Evolutionary conservation across 2,888 invertebrate species (phyloP).

Genomic region (Cephus sareptanus): DNA sequence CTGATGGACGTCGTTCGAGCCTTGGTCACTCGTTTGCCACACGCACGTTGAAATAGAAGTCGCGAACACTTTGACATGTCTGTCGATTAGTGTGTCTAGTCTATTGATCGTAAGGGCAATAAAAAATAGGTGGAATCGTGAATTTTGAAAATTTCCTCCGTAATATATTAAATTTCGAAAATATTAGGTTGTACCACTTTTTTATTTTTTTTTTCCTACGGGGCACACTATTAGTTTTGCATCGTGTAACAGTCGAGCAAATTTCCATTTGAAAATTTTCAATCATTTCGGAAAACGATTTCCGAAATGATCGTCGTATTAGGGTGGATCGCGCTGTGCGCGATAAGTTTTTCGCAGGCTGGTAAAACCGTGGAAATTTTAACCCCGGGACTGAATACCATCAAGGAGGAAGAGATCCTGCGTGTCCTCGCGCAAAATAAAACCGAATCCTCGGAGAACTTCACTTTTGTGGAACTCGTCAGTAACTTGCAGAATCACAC

Average conservation of each 20-base stretch:
- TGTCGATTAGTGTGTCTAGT: background rate
- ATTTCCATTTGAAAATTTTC: background rate
- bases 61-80: background rate
- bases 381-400: conserved; percentile 30
- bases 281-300: background rate
- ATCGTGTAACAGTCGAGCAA: background rate
- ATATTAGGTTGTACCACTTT: background rate
- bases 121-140: background rate
- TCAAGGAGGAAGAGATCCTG: conserved; percentile 55
- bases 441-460: conserved; percentile 43
- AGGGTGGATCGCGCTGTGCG: conserved; percentile 11
- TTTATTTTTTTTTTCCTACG: background rate
- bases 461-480: conserved; percentile 52
- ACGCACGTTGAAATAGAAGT: conserved; percentile 20
- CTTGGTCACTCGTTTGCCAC: conserved; percentile 40
- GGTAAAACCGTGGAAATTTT: conserved; percentile 50
- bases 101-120: background rate
- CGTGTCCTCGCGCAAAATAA: conserved; percentile 44
- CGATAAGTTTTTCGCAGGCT: conserved; percentile 19
- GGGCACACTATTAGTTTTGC: background rate
- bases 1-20: conserved; percentile 21
- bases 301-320: background rate
- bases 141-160: background rate
- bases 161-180: background rate
- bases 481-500: conserved; percentile 36